Percentiles rank a stretch among this genome's conserved stretches.
Evolutionary conservation across 2,797 vertebrate genomes (phyloP).

Genomic region (Peromyscus nudipes): DNA sequence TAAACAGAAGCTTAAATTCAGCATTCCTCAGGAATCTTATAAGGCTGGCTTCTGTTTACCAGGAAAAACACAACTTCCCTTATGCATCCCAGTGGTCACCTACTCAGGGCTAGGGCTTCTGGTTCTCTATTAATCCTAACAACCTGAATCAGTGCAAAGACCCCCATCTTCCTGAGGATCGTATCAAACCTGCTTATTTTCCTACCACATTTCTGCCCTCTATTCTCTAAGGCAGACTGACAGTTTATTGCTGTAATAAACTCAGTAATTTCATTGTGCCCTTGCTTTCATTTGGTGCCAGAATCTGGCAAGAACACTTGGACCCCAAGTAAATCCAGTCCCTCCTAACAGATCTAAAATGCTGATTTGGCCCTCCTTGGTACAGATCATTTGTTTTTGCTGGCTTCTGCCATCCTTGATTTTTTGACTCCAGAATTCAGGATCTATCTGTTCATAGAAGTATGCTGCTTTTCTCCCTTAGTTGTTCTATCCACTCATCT

Average conservation of each 20-base stretch:
- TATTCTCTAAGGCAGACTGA: neutral
- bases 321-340: neutral
- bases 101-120: neutral
- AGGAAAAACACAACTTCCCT: neutral
- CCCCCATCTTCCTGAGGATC: neutral
- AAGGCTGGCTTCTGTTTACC: neutral
- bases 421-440: neutral
- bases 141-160: neutral
- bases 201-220: neutral
- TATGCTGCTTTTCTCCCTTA: neutral
- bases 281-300: neutral
- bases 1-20: neutral
- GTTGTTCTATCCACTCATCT: neutral
- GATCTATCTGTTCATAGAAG: neutral
- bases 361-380: neutral
- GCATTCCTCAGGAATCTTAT: neutral
- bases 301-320: neutral
- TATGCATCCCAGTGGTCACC: neutral
- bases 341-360: neutral
- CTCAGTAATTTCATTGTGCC: neutral
- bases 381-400: neutral
- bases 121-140: neutral
- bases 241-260: no score
- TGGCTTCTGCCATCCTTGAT: neutral
- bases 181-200: neutral